Conservation (phyloP, 2,113 vertebrate genomes). For the Cepphus grylle region DNA sequence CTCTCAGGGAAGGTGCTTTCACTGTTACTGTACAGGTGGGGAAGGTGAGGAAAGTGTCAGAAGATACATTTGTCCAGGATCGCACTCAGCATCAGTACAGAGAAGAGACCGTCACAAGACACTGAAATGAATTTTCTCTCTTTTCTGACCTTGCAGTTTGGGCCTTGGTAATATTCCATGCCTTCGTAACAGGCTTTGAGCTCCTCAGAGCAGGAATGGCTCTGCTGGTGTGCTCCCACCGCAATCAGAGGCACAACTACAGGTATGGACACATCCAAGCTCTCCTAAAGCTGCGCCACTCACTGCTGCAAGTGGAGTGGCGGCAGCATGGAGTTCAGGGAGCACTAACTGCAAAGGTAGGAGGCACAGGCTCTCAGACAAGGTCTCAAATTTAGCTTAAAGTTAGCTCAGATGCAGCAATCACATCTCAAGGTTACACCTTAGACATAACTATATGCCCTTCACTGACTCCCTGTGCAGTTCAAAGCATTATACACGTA, state of each 20-base stretch:
- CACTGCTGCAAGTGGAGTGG: background rate
- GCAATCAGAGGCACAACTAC: background rate
- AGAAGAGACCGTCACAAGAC: background rate
- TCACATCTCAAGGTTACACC: background rate
- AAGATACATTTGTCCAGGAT: background rate
- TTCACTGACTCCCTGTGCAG: background rate
- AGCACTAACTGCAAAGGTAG: background rate
- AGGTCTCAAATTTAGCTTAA: background rate
- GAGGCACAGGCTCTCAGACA: background rate
- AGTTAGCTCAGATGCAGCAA: background rate
- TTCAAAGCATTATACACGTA: background rate
- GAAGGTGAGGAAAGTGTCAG: background rate
- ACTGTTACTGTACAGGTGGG: background rate
- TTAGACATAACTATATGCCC: background rate
- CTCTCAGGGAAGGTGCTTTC: background rate
- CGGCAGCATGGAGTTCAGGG: background rate
- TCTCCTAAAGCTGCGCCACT: background rate
- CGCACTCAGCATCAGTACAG: background rate
- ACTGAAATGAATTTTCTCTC: background rate
- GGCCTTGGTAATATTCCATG: background rate
- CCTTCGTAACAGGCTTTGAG: background rate
- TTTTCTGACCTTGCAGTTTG: background rate
- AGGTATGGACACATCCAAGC: background rate
- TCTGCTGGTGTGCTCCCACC: background rate
- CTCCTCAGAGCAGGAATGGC: background rate